A percentile compares a stretch with the other conserved stretches of the same genome.
Evolutionary conservation across 2,113 vertebrate genomes (phyloP).

Genomic region (Plotosus lineatus): DNA sequence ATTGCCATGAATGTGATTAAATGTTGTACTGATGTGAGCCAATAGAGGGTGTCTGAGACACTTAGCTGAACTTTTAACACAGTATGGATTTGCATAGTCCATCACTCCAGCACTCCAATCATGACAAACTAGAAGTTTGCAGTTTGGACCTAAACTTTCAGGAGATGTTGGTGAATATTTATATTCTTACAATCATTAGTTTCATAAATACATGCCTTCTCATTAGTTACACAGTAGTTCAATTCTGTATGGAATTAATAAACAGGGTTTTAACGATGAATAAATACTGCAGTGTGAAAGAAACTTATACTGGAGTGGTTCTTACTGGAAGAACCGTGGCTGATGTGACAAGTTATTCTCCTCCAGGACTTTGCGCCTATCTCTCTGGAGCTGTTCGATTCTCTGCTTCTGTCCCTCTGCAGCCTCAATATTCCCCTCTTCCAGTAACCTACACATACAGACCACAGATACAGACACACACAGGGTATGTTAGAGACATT

Average conservation of each 20-base stretch:
- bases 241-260: neutral
- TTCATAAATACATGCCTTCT: neutral
- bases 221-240: neutral
- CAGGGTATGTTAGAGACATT: neutral
- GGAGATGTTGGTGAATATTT: neutral
- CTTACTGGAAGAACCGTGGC: constrained; percentile 91
- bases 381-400: constrained; percentile 92
- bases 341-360: constrained; percentile 83
- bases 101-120: neutral
- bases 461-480: neutral
- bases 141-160: neutral
- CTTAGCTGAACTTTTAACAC: neutral
- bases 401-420: constrained; percentile 91
- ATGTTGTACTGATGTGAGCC: neutral
- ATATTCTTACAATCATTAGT: neutral
- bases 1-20: neutral
- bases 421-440: constrained; percentile 88
- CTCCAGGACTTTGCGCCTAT: constrained; percentile 83
- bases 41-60: neutral
- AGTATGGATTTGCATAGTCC: neutral
- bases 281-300: neutral
- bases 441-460: constrained; percentile 78
- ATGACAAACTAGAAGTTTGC: neutral
- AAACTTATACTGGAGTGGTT: neutral
- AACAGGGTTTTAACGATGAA: neutral